Base-by-base conservation (phyloP, 2,888 invertebrate species). In the Theretra japonica region DNA sequence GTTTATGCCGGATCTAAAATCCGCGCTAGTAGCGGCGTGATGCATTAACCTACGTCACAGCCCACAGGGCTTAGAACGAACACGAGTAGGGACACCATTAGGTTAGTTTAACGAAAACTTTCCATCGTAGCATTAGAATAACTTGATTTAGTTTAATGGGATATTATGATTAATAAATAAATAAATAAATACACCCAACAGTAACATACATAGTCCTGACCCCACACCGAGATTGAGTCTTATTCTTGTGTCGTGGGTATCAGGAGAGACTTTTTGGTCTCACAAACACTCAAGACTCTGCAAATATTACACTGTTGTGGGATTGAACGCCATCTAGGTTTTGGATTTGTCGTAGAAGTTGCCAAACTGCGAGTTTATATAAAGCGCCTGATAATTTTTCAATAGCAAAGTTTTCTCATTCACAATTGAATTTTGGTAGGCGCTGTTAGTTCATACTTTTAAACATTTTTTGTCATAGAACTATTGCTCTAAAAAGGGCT, bases 1-100 rank as follows among this genome's bases (percentile, higher is more conserved):
- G 89, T 91, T 90, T 88, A 90, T 90, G 88, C 87, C 82, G 86
- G 85, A 85, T 88, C 84, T 84, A 79, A 89, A 90, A 90, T 87
- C 88, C 87, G 79, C 83, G 81, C 82, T 80, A 74, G 76, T 78
- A 76, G 81, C 77, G 76, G 80, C 80, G 80, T 85, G 86, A 88
- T 90, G 89, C 90, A 90, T 90, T 90, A 90, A 87, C 90, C 88
- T 86, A 84, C 88, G 87, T 89, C 89, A 88, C n/a, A n/a, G n/a
- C n/a, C n/a, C n/a, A n/a, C 81, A 78, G 82, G 86, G 87, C 88
- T 90, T 90, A 90, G 83, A 82, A 78, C 77, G 79, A 83, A 83
- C 80, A 83, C 72, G 74, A 72, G 74, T 82, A 80, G 83, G 77
- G 80, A 33, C 0, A 56, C 50, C 56, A 69, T 50, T 28, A 21